Conservation (phyloP, 2,113 vertebrate genomes). For the Oryctolagus cuniculus region DNA sequence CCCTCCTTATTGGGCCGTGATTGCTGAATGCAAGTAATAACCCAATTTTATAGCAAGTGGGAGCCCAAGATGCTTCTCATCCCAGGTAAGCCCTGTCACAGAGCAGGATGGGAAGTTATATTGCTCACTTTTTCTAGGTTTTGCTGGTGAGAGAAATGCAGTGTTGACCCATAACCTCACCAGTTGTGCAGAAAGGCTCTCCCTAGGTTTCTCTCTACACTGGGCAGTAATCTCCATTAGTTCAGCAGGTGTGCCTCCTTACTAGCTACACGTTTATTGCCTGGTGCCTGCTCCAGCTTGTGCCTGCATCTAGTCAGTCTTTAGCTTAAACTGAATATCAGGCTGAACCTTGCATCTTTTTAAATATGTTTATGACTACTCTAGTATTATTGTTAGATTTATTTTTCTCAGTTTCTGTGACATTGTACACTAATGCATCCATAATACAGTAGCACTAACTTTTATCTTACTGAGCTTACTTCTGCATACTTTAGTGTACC, state of each 20-base stretch:
- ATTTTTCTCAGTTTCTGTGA: too few species aligned
- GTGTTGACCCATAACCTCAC: too few species aligned
- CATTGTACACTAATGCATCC: too few species aligned
- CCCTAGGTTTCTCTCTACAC: background rate
- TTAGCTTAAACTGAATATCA: background rate
- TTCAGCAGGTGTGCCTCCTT: too few species aligned
- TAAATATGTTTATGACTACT: background rate
- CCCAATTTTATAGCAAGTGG: too few species aligned
- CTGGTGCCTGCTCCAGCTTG: background rate
- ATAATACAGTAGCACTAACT: too few species aligned
- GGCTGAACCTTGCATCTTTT: too few species aligned
- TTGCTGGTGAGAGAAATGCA: background rate
- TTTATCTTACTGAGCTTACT: background rate
- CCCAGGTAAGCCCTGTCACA: background rate
- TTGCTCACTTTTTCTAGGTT: too few species aligned
- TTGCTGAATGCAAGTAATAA: background rate
- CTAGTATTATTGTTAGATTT: background rate
- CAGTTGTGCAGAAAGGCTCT: background rate
- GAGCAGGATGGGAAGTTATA: background rate
- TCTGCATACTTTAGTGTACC: background rate
- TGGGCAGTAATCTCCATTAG: background rate
- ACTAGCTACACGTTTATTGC: rapidly evolving
- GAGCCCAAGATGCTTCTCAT: background rate
- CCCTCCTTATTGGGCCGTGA: background rate
- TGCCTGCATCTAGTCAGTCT: background rate